Evolutionary conservation across 2,113 vertebrate species (phyloP).

Genomic region (Trogon surrucura): DNA sequence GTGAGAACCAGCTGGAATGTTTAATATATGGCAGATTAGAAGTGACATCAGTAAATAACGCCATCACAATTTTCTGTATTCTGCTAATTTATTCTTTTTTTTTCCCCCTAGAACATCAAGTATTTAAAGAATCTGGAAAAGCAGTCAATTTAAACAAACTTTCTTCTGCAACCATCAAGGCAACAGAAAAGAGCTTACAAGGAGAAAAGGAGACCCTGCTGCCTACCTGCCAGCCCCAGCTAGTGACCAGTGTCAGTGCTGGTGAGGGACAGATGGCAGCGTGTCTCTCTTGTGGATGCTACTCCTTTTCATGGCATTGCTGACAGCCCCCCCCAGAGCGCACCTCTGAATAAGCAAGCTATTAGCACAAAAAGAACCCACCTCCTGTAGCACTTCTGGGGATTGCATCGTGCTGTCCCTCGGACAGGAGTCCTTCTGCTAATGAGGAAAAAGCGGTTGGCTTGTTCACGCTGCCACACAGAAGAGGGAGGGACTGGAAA

Average conservation of each 20-base stretch:
- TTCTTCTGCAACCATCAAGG: background rate
- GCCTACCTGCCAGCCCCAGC: background rate
- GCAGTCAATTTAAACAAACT: background rate
- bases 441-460: background rate
- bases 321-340: background rate
- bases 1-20: background rate
- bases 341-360: constrained; percentile 16
- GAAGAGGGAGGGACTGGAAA: background rate
- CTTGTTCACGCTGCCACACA: background rate
- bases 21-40: background rate
- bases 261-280: background rate
- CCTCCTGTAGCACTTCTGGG: background rate
- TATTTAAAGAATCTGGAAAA: background rate
- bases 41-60: background rate
- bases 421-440: background rate
- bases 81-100: background rate
- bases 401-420: background rate
- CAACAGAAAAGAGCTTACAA: background rate
- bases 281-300: background rate
- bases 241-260: background rate
- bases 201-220: background rate
- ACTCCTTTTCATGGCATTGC: background rate
- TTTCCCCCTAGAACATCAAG: background rate
- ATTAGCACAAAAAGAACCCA: background rate
- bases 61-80: background rate